Evolutionary conservation across 2,113 vertebrate genomes (phyloP), one percentile per base, ranked within the genome.

Genomic region (Alethe castanea): DNA sequence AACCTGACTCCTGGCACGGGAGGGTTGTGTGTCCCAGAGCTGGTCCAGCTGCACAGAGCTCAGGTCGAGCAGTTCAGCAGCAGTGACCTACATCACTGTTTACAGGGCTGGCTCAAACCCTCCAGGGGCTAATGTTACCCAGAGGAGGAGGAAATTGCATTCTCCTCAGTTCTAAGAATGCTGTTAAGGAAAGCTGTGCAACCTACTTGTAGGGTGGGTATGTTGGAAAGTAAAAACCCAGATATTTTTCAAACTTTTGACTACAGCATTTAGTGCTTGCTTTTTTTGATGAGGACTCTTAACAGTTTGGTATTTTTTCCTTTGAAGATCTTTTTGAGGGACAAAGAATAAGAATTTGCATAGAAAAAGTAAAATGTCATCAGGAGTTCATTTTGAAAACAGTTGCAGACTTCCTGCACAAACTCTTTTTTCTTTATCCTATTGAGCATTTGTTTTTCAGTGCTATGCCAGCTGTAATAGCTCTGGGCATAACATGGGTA

Each of bases 1-100:
- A 95, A 94, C 73, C 61, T 56, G 86, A 81, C 86, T 94, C 88
- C 88, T 89, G 92, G 86, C 65, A 72, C 88, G 53, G 73, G 17
- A 60, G 81, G 77, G 33, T 35, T 92, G 45, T 53, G 73, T 56
- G 4, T 92, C 45, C 48, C 86, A 14, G 65, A 33, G 80, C 73
- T 71, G 86, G 65, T 64, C 2, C 69, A 76, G 95, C 94, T 94
- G 92, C 72, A 5, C 2, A 28, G 69, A 60, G 83, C 92, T 91
- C 72, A 31, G 65, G 56, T 11, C 19, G 60, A 70, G 47, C 64
- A 28, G 2, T 86, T 31, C 56, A 72, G 79, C 48, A 35, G 53
- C 5, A 24, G 35, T 88, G 61, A 88, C 72, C 69, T 57, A 17
- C 83, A 57, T 22, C 0, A 0, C 79, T 80, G 62, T 47, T 73